Evolutionary conservation across 2,888 invertebrate genomes (phyloP), one percentile per base, ranked within the genome.

Genomic region (Agrochola lota): DNA sequence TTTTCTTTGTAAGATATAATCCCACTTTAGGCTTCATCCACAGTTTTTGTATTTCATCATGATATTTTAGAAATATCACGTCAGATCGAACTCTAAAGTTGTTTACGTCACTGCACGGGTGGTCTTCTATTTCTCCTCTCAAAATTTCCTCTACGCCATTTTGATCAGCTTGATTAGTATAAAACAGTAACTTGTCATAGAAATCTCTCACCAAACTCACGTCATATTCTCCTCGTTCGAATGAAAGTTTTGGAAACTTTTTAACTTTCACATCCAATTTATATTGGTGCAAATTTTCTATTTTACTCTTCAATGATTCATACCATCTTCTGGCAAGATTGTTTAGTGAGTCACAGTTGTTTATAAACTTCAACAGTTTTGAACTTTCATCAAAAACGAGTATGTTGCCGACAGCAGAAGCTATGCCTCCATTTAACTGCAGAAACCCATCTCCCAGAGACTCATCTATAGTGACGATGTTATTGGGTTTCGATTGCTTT

Each of bases 351-450:
- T 62, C 59, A 12, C 9, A 35, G 43, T 77, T 59, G 49, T 55
- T 49, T 55, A 72, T 49, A 26, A 64, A 72, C n/a, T 64, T 78
- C 0, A 86, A 67, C 17, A 85, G 46, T 59, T 79, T 83, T 1
- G 75, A 66, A 35, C 40, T 43, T 17, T 69, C 49, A 62, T 87
- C 87, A 2, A 68, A 59, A 26, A 81, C 74, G 7, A 86, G 46
- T 40, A 86, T 23, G 30, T 86, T 86, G 12, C 86, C 81, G 4
- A 87, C 71, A 26, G 75, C 77, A 43, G 85, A 76, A 40, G 77
- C 81, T 49, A 87, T 30, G 5, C 87, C 87, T 7, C 78, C 78
- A 30, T 81, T 81, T 20, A 76, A 46, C 46, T 55, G 64, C 17
- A 87, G 68, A 57, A 78, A 55, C 12, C 77, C 83, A 4, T 71